Percentiles rank a stretch among this genome's conserved stretches.
Evolutionary conservation across 2,113 vertebrate genomes (phyloP).

Genomic region (Poicephalus gulielmi): DNA sequence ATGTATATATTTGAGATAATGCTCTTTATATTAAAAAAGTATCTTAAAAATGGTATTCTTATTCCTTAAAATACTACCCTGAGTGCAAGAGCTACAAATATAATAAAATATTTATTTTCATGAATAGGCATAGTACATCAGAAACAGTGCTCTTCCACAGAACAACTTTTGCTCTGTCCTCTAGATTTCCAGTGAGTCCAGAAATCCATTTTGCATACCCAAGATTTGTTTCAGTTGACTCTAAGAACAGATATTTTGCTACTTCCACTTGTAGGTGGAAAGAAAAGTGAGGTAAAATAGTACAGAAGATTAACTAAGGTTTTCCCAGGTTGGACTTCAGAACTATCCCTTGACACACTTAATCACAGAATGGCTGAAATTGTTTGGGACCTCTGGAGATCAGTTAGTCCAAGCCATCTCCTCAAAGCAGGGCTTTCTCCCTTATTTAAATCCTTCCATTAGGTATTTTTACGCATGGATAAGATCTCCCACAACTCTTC

Average conservation of each 20-base stretch:
- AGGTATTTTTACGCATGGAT: not conserved
- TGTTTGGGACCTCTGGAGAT: not conserved
- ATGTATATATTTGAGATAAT: not conserved
- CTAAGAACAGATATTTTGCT: not conserved
- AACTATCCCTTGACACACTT: not conserved
- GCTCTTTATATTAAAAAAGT: not conserved
- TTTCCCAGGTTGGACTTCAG: not conserved
- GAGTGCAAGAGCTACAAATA: not conserved
- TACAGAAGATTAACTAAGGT: not conserved
- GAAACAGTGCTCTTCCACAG: not conserved
- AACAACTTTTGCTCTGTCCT: accelerated
- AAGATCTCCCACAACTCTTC: not conserved
- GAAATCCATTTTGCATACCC: not conserved
- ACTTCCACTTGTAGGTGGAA: not conserved
- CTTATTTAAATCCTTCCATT: not conserved
- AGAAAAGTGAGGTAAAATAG: not conserved
- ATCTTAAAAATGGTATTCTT: not conserved
- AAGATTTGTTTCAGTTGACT: not conserved
- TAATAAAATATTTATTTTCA: not conserved
- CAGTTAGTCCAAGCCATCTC: accelerated
- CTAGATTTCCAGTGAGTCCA: not conserved
- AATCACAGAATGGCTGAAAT: not conserved
- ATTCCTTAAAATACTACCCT: not conserved
- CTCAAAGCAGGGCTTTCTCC: not conserved
- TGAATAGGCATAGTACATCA: not conserved